Evolutionary conservation across 2,113 vertebrate genomes (phyloP), one percentile per base, ranked within the genome.

Genomic region (Calypte anna): DNA sequence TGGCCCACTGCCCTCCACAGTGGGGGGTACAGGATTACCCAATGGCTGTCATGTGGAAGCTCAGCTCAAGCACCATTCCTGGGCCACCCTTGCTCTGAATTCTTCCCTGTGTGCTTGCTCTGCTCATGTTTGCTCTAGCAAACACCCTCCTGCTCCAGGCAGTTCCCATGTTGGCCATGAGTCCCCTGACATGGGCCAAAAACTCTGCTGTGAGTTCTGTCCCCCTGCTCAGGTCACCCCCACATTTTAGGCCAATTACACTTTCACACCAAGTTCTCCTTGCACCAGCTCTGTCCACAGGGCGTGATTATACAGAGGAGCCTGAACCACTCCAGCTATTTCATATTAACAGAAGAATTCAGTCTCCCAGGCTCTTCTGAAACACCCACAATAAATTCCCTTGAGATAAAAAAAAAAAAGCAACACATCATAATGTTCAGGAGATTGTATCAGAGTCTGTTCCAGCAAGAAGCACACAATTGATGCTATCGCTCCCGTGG

Each of bases 351-450:
- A 73, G 54, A 94, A 77, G 83, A 95, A 91, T 95, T 94, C 82
- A 28, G 1, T 59, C 94, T 96, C 90, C 51, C 78, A 36, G 95
- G 90, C 94, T 90, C 44, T 90, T 43, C 74, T 74, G 66, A 46
- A 80, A 64, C 86, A 57, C 68, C 82, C 79, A 66, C 85, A 85
- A 77, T 23, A 85, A 94, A 95, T 94, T 91, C 94, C 94, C 85
- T 80, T 88, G 87, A 96, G 91, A 90, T n/a, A 92, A 62, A 85
- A 90, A 46, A 38, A 22, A 50, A 50, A 11, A 50, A 21, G 20
- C 21, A 25, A 13, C 31, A 25, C 80, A 48, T 30, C 20, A 3
- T 50, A 38, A 43, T 3, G 14, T 14, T 63, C 1, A 3, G 72
- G 94, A 93, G 94, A 96, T 93, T 40, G 19, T 91, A 94, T 90